Evolutionary conservation across 2,113 vertebrate genomes (phyloP), one percentile per base, ranked within the genome.

Genomic region (Rafetus swinhoei): DNA sequence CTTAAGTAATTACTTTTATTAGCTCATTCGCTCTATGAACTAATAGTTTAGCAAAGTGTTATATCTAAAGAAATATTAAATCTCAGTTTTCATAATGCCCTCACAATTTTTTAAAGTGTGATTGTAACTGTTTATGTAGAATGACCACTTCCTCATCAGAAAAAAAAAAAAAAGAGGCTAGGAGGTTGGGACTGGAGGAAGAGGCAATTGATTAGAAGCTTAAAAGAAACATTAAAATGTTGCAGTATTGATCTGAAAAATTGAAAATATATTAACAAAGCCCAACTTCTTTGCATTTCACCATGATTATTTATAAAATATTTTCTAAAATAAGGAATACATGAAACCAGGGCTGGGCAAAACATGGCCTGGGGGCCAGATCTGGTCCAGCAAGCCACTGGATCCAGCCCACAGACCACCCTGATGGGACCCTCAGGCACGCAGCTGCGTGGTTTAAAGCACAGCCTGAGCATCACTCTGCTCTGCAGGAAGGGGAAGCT

Each of bases 1-100:
- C 98, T 98, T 98, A 98, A 98, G 98, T 98, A 98, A 98, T 98
- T 98, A 98, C 98, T 98, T 98, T 97, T 98, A 97, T 98, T 98
- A 98, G 98, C 97, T 98, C 98, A 98, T 98, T 98, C 98, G 98
- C 95, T 98, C 96, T 96, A 93, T 86, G 96, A 98, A 97, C 95
- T 92, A 97, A 98, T 97, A 98, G 97, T 96, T 97, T 98, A 96
- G 96, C 95, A 95, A 97, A 98, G 95, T 96, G 88, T 91, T 97
- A 95, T 96, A 94, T 97, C 92, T 96, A 97, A 98, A 96, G 94
- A 98, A 98, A 98, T 93, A 95, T 93, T 72, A 86, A 93, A 95
- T 89, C 69, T 50, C 45, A 19, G n/a, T 92, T 97, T 96, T 91
- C 90, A 93, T 81, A 96, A 93, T 77, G 91, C 14, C 19, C 52